Base-by-base conservation (phyloP, 92 coral and sea anemone species). In the Chrysogorgia sp. region DNA sequence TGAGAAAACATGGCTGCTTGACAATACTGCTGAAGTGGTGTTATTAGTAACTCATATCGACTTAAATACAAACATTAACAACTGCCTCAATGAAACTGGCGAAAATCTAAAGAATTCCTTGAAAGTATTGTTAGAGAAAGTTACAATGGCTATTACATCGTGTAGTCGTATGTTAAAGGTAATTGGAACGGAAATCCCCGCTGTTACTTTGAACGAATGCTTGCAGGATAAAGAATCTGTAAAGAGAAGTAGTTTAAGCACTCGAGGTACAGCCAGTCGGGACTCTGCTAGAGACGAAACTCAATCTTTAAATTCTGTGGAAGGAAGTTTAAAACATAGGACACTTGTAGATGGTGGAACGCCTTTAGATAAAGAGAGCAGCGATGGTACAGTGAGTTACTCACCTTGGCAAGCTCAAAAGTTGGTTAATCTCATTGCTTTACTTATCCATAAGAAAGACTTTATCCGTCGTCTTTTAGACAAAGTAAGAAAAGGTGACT, bases 401-500 rank as follows among this genome's bases (percentile, higher is more conserved):
- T 68, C 72, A 62, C 92, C 97, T 10, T 82, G 86, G 58, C 91
- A 92, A 72, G 81, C 82, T 58, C 96, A 92, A 63, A 92, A 92
- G 85, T 81, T 94, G 7, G 85, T 90, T 67, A 92, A 92, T 64
- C 82, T 94, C 53, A 85, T 94, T 47, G 85, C 92, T 25, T 74
- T 92, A 67, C 82, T 94, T 29, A 62, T 90, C 30, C 92, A 94
- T 85, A 87, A 92, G 86, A 86, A 91, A 61, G 96, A 91, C 74
- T 25, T 94, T 52, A 74, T 94, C 29, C 91, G 76, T 20, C 79
- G 66, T 53, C 71, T 92, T 29, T 63, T 92, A 3, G 63, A 66
- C n/a, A 77, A 58, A 23, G 20, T 75, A 1, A 72, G 75, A 76
- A 85, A 80, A 52, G 90, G 86, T 9, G 81, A 76, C 25, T 87